These are phyloP conservation scores for Cirrhinus mrigala DNA, from an alignment of 2,797 vertebrate genomes.

Conservation along the genomic window DNA sequence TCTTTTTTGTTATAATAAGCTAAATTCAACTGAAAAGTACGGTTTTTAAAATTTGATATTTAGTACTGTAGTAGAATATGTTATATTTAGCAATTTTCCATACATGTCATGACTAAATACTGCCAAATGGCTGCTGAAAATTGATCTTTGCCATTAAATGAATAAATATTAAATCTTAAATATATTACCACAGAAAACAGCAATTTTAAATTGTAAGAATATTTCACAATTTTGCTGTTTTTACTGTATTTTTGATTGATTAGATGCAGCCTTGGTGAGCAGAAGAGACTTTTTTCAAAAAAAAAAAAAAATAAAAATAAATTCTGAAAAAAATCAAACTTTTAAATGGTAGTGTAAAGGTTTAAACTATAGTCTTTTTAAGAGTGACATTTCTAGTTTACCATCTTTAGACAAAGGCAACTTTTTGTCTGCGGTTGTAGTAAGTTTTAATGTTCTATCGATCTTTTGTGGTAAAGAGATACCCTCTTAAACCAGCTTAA, in stretches of 20 bases:
- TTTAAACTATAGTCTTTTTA: background rate
- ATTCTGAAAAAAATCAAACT: too few relatives aligned
- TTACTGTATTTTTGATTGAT: background rate
- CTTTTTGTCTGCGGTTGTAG: background rate
- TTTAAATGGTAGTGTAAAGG: background rate
- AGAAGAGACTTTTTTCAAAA: background rate
- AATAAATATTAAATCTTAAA: background rate
- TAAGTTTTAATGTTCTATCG: background rate
- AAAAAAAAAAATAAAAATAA: background rate
- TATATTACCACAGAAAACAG: too few relatives aligned
- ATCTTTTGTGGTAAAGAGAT: background rate
- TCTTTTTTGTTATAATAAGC: background rate
- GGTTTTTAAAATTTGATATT: background rate
- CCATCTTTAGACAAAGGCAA: background rate
- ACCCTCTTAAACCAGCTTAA: background rate
- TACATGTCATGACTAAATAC: too few relatives aligned
- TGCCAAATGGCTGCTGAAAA: background rate
- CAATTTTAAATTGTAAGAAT: too few relatives aligned
- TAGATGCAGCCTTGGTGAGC: background rate
- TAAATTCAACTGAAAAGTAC: too few relatives aligned
- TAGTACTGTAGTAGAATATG: background rate
- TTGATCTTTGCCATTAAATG: background rate
- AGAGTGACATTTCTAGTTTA: background rate
- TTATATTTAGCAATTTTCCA: background rate
- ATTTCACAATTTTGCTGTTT: too few relatives aligned